Base-by-base conservation (phyloP, 2,113 vertebrate genomes). In the Furnarius figulus region DNA sequence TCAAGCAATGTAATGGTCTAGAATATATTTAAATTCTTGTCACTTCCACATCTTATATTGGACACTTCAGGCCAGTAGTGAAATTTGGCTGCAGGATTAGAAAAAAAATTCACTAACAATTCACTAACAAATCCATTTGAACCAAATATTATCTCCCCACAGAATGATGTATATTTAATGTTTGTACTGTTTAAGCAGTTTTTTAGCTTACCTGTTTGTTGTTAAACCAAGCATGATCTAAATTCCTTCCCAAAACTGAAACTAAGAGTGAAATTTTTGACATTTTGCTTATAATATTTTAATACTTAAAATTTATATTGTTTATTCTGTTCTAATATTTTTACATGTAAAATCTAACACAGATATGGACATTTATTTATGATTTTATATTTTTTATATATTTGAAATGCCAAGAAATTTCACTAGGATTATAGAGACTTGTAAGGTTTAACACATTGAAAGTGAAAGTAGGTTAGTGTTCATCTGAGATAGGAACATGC, bases 71-170 rank as follows among this genome's bases (percentile, higher is more conserved):
- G 5, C 31, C 22, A 40, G 8, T 3, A 68, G 33, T 47, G 50
- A 46, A 8, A n/a, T 27, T 8, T 40, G 15, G 10, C 9, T 40
- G 8, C 2, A 62, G 12, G 53, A 47, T 68, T 87, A 87, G 11
- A 2, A 14, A 55, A 68, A 78, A 66, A 6, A 18, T 1, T 2
- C 2, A n/a, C n/a, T 28, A 12, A 22, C 81, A 9, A 1, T 10
- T 89, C 14, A 42, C 28, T 46, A 80, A 67, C 16, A 68, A 40
- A 37, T 83, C 5, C 3, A 59, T 49, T 90, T 73, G 28, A 84
- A 67, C 1, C 2, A 81, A 81, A 35, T 5, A 24, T 14, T 77
- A 22, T 46, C 14, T 72, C n/a, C 24, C 30, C 35, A 9, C 14
- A 50, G 12, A 76, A 53, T 44, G 1, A 63, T 11, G 6, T 23